Conservation (phyloP, 2,113 vertebrate genomes). For the Glaucomys volans region DNA sequence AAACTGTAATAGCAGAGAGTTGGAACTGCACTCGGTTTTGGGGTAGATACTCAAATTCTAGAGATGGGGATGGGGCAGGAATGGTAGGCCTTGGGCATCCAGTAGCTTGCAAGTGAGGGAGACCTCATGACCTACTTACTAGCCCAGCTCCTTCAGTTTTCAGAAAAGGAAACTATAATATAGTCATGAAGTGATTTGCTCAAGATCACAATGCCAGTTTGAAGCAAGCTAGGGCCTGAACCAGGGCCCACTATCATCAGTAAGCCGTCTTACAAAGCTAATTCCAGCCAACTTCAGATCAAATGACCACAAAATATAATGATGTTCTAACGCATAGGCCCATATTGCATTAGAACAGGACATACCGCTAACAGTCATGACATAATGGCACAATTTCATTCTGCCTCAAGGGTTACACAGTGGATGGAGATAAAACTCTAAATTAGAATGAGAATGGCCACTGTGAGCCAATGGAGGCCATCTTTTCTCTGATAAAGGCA, state of each 20-base stretch:
- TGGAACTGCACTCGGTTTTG: background rate
- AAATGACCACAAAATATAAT: background rate
- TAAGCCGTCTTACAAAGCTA: background rate
- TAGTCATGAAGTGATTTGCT: background rate
- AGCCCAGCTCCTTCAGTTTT: background rate
- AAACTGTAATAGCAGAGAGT: background rate
- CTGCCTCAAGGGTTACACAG: background rate
- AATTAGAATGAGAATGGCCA: conserved; percentile 2
- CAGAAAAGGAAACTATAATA: background rate
- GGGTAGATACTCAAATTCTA: background rate
- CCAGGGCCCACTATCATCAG: background rate
- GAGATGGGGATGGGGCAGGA: background rate
- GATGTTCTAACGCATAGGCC: background rate
- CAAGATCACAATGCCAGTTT: background rate
- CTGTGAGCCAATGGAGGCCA: background rate
- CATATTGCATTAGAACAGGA: background rate
- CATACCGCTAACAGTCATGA: background rate
- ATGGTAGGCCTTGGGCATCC: background rate
- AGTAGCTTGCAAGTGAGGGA: background rate
- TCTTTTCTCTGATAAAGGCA: background rate
- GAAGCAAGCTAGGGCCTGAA: background rate
- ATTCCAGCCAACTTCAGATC: background rate
- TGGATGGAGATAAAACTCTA: conserved; percentile 41
- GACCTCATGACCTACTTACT: rapidly evolving
- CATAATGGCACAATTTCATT: conserved; percentile 9